These are phyloP conservation scores for Chloroclysta siterata DNA, from an alignment of 2,888 invertebrate species.

Conservation along the genomic window DNA sequence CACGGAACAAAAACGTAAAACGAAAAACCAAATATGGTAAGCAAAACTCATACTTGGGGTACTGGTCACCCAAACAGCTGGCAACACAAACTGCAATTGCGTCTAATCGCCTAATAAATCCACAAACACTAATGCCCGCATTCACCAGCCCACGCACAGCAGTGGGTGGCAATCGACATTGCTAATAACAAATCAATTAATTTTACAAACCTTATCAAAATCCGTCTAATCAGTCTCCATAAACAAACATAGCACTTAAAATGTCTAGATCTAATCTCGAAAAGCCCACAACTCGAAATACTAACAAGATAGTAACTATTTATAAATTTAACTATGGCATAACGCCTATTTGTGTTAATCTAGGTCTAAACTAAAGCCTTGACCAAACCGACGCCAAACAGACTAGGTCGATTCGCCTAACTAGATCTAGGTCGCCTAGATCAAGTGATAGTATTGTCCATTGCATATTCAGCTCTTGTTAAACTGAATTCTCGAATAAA, in stretches of 20 bases:
- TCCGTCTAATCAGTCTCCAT: slow-evolving; percentile 17
- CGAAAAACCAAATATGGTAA: too few species aligned
- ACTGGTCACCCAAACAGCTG: not conserved
- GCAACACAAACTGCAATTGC: not conserved
- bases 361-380: slow-evolving; percentile 3
- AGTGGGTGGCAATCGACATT: slow-evolving; percentile 27
- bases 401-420: not conserved
- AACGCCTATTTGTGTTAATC: slow-evolving; percentile 4
- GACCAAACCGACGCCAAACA: not conserved
- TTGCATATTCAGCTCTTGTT: too few species aligned
- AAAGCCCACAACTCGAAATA: slow-evolving; percentile 7
- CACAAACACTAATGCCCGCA: slow-evolving; percentile 1
- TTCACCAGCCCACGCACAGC: slow-evolving; percentile 12
- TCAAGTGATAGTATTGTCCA: too few species aligned
- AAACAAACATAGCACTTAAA: slow-evolving; percentile 28
- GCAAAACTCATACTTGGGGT: too few species aligned
- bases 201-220: slow-evolving; percentile 28
- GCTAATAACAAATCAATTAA: slow-evolving; percentile 31
- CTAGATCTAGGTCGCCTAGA: too few species aligned
- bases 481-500: too few species aligned
- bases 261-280: slow-evolving; percentile 23
- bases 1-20: too few species aligned
- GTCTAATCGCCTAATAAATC: not conserved
- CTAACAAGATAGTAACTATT: not conserved
- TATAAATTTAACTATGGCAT: not conserved